A percentile compares a stretch with the other conserved stretches of the same genome.
phyloP scores from a whole-genome alignment of 1,140 invertebrate genomes.

The Hycleus phaleratus region DNA sequence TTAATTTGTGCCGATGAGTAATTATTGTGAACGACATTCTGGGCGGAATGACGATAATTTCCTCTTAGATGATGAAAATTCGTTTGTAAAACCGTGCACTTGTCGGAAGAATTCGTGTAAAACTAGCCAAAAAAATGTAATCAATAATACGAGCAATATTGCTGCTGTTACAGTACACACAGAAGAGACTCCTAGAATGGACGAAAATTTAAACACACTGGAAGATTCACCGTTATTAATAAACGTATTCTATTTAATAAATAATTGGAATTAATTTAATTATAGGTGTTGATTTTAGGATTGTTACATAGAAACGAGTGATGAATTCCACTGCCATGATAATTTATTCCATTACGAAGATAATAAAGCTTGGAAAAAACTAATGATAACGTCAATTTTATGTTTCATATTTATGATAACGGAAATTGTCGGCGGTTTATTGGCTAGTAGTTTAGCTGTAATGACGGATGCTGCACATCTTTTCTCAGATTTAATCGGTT shows the following conservation, averaged over 20 bases:
- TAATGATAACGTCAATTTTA: slow-evolving; percentile 50
- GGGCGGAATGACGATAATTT: slow-evolving; percentile 6
- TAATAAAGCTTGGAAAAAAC: slow-evolving; percentile 37
- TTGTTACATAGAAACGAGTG: slow-evolving; percentile 17
- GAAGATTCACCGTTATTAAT: slow-evolving; percentile 31
- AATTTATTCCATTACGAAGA: slow-evolving; percentile 20
- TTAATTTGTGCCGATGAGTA: background rate
- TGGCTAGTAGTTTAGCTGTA: slow-evolving; percentile 73
- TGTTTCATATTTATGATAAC: slow-evolving; percentile 62
- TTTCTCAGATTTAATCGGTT: slow-evolving; percentile 74
- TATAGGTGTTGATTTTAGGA: slow-evolving; percentile 17
- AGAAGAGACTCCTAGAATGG: slow-evolving; percentile 1
- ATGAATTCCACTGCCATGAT: slow-evolving; percentile 35
- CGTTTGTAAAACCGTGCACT: background rate
- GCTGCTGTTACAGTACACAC: too few relatives aligned
- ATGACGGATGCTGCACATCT: slow-evolving; percentile 81
- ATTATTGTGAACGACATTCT: slow-evolving; percentile 6
- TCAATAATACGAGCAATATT: too few relatives aligned
- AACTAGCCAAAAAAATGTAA: background rate
- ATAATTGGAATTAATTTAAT: slow-evolving; percentile 1
- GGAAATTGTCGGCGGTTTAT: slow-evolving; percentile 65
- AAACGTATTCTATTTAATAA: slow-evolving; percentile 18
- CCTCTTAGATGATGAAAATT: slow-evolving; percentile 9
- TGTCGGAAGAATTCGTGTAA: background rate
- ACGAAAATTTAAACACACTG: slow-evolving; percentile 17